A percentile compares a stretch with the other conserved stretches of the same genome.
Evolutionary conservation across 1,140 invertebrate genomes (phyloP).

Genomic region (Pararge aegeria): DNA sequence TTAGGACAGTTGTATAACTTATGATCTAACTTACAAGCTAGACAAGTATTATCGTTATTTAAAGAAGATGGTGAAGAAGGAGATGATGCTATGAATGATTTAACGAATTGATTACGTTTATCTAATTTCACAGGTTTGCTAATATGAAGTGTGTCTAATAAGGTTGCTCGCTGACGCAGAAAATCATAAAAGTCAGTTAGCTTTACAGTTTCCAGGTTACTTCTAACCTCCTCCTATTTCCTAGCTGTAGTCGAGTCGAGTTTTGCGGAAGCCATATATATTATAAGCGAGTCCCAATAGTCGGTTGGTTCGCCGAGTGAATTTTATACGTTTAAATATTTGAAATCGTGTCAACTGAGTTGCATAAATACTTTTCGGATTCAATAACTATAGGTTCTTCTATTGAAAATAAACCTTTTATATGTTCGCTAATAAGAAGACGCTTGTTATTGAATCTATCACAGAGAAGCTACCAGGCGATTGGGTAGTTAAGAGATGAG

Average conservation of each 20-base stretch:
- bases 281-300: constrained; percentile 30
- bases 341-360: constrained; percentile 24
- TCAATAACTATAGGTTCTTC: constrained; percentile 26
- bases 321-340: constrained; percentile 30
- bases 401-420: constrained; percentile 29
- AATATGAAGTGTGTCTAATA: too few species aligned
- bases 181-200: too few species aligned
- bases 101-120: too few species aligned
- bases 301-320: constrained; percentile 28
- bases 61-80: too few species aligned
- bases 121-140: too few species aligned
- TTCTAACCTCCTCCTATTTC: constrained; percentile 25
- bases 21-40: too few species aligned
- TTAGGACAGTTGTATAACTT: too few species aligned
- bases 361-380: constrained; percentile 11
- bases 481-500: constrained; percentile 27
- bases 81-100: too few species aligned
- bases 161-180: too few species aligned
- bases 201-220: background rate
- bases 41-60: too few species aligned
- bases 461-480: constrained; percentile 38
- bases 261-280: constrained; percentile 27
- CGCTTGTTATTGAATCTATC: constrained; percentile 35
- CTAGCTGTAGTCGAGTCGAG: constrained; percentile 25
- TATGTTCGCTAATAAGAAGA: constrained; percentile 33